Conservation (phyloP, 2,113 vertebrate species). For the Corythornis vintsioides region DNA sequence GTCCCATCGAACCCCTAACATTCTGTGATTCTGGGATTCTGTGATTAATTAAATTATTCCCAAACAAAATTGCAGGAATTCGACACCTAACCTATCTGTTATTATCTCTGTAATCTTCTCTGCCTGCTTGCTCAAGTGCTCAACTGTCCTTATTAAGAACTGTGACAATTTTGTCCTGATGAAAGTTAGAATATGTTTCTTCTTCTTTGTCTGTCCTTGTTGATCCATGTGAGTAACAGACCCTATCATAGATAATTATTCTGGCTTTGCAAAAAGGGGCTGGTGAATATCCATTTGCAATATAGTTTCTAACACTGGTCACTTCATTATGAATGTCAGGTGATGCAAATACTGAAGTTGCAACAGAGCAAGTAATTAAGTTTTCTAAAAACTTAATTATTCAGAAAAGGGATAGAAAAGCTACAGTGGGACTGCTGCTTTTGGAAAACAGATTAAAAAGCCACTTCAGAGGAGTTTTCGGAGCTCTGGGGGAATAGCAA, state of each 20-base stretch:
- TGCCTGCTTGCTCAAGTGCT: background rate
- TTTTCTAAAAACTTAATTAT: slow-evolving; percentile 42
- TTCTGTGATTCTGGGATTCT: too few relatives aligned
- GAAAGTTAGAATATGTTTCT: background rate
- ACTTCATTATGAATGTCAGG: slow-evolving; percentile 2
- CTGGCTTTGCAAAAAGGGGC: background rate
- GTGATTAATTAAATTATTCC: slow-evolving; percentile 1
- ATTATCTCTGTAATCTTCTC: background rate
- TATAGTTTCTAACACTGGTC: rapidly evolving
- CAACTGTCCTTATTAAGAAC: background rate
- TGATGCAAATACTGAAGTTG: background rate
- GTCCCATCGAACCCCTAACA: too few relatives aligned
- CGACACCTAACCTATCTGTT: background rate
- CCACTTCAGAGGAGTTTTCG: background rate
- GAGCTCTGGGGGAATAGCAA: slow-evolving; percentile 24
- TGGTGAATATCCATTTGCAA: background rate
- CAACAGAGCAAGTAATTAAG: background rate
- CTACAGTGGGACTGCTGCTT: background rate
- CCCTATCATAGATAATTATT: background rate
- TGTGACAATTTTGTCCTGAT: background rate
- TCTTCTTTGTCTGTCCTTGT: background rate
- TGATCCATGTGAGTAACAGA: background rate
- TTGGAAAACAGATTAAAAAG: slow-evolving; percentile 53
- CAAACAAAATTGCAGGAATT: background rate
- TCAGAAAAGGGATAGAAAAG: slow-evolving; percentile 40